A percentile compares a stretch with the other conserved stretches of the same genome.
These are phyloP conservation scores for Percopsis omiscomaycus DNA, from an alignment of 2,797 vertebrate genomes.

Conservation along the genomic window DNA sequence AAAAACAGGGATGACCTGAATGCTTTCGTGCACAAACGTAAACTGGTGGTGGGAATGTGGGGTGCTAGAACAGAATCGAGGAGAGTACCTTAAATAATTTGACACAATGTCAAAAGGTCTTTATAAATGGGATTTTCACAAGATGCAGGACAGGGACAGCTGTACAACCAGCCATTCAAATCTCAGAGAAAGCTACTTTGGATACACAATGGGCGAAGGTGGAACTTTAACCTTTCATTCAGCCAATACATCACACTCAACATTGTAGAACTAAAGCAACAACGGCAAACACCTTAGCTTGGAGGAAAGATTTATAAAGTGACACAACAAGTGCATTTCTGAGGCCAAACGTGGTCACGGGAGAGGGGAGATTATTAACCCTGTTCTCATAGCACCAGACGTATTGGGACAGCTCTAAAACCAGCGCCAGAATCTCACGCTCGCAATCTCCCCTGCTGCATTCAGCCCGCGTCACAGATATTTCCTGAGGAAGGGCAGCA, in stretches of 20 bases:
- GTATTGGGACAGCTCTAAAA: slow-evolving; percentile 30
- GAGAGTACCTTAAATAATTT: not conserved
- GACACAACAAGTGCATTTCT: slow-evolving; percentile 24
- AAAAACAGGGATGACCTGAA: not conserved
- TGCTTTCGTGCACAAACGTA: too few species aligned
- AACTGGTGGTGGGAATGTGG: too few species aligned
- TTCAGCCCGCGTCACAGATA: slow-evolving; percentile 68
- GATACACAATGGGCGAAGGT: not conserved
- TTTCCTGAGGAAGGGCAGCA: slow-evolving; percentile 78
- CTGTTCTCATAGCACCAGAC: slow-evolving; percentile 40
- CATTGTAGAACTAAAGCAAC: not conserved
- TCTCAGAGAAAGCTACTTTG: not conserved
- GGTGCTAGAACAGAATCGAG: not conserved
- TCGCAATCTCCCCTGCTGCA: slow-evolving; percentile 60
- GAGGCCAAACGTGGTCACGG: slow-evolving; percentile 2
- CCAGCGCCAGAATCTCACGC: slow-evolving; percentile 64
- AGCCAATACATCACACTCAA: not conserved
- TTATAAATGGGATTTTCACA: slow-evolving; percentile 6
- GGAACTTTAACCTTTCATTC: too few species aligned
- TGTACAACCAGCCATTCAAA: slow-evolving; percentile 18
- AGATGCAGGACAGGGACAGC: not conserved
- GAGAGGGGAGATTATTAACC: slow-evolving; percentile 30
- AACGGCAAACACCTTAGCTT: slow-evolving; percentile 2
- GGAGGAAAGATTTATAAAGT: too few species aligned
- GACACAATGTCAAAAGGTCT: slow-evolving; percentile 4